These are phyloP conservation scores for Danio jaintianensis DNA, from an alignment of 2,797 vertebrate genomes.

Conservation along the genomic window DNA sequence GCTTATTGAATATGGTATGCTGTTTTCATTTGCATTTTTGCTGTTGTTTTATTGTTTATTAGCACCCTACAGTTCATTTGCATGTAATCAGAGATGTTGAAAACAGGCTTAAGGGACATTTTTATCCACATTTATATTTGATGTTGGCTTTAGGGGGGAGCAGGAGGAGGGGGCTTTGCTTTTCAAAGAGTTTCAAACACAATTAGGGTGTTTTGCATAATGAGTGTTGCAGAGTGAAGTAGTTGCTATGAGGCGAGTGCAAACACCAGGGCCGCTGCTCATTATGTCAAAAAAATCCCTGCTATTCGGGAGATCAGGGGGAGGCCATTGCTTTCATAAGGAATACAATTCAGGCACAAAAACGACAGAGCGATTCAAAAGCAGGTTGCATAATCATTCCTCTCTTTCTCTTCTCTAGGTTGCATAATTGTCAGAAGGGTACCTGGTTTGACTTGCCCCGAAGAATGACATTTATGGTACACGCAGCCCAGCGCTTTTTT, in stretches of 20 bases:
- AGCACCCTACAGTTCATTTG: conserved; percentile 67
- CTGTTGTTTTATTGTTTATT: no score
- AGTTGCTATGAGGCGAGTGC: conserved; percentile 4
- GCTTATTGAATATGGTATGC: no score
- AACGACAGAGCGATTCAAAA: conserved; percentile 7
- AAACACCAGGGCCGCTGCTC: conserved; percentile 20
- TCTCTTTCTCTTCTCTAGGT: conserved; percentile 8
- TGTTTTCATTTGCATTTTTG: no score
- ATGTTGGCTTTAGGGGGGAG: conserved; percentile 51
- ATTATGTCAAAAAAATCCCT: conserved; percentile 11
- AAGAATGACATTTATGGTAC: conserved; percentile 47
- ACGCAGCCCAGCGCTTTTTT: conserved; percentile 17
- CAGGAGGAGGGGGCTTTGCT: not conserved
- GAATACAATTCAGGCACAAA: not conserved
- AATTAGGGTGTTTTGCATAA: conserved; percentile 48
- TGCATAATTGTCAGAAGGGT: conserved; percentile 45
- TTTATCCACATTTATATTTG: conserved; percentile 61
- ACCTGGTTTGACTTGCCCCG: conserved; percentile 44
- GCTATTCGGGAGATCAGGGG: not conserved
- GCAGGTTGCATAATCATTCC: conserved; percentile 16
- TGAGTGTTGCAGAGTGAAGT: conserved; percentile 31
- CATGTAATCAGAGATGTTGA: conserved; percentile 65
- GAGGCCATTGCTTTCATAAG: not conserved
- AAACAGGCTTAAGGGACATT: conserved; percentile 61
- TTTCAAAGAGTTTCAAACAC: conserved; percentile 36